Conservation (phyloP, 2,113 vertebrate genomes). For the Diadophis punctatus region DNA sequence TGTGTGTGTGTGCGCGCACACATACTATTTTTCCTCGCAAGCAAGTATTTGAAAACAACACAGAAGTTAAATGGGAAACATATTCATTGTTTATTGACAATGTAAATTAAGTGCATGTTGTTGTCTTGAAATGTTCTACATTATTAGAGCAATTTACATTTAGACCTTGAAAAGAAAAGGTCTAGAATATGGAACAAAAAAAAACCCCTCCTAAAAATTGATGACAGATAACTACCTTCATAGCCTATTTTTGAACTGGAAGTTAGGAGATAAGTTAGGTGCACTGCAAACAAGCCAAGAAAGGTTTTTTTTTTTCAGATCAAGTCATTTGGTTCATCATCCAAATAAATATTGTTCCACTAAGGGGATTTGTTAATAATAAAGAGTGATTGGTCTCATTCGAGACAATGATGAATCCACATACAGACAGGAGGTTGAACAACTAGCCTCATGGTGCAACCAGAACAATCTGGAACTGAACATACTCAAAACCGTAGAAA, state of each 20-base stretch:
- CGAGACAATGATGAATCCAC: too few species aligned
- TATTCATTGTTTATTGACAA: background rate
- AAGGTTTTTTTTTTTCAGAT: background rate
- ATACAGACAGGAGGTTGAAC: too few species aligned
- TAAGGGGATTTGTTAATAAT: slow-evolving; percentile 35
- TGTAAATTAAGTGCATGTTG: slow-evolving; percentile 3
- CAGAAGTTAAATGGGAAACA: background rate
- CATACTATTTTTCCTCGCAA: background rate
- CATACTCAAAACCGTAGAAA: too few species aligned
- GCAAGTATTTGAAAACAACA: background rate
- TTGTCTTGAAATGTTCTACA: slow-evolving; percentile 13
- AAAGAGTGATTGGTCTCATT: too few species aligned
- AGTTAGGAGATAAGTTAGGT: background rate
- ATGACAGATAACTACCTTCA: background rate
- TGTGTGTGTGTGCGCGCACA: background rate
- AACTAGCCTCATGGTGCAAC: too few species aligned
- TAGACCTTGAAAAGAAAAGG: slow-evolving; percentile 16
- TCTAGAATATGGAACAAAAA: background rate
- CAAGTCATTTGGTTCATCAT: slow-evolving; percentile 10
- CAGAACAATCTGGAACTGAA: too few species aligned
- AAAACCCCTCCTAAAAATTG: background rate
- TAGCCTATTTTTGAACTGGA: slow-evolving; percentile 4
- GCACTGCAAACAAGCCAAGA: slow-evolving; percentile 7
- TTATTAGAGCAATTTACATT: background rate
- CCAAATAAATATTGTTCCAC: slow-evolving; percentile 13